Conservation (phyloP, 2,797 vertebrate species). For the Pangasius krempfi region DNA sequence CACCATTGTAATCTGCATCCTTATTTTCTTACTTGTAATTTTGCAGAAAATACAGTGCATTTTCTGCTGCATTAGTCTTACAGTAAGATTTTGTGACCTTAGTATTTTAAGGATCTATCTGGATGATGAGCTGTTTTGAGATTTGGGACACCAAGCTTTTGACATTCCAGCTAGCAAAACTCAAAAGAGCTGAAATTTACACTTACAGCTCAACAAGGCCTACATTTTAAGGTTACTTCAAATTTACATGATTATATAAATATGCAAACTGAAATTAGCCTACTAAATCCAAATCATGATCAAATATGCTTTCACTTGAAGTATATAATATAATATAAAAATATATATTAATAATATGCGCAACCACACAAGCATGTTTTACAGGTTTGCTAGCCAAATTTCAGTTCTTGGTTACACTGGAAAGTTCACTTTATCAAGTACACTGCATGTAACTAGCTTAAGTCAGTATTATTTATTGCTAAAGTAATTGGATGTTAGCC, state of each 20-base stretch:
- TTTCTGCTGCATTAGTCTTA: background rate
- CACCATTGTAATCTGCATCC: background rate
- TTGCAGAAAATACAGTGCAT: background rate
- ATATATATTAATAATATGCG: no score
- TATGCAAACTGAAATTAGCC: background rate
- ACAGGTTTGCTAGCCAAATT: background rate
- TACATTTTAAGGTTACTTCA: background rate
- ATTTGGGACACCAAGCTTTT: background rate
- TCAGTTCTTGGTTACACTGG: background rate
- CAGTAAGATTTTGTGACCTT: background rate
- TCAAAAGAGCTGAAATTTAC: background rate
- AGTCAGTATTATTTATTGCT: background rate
- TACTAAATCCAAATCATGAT: background rate
- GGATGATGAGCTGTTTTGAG: background rate
- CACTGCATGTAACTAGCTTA: background rate
- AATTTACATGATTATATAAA: background rate
- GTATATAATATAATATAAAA: no score
- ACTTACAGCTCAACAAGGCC: background rate
- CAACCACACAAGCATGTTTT: background rate
- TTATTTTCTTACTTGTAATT: background rate
- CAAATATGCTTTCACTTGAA: background rate
- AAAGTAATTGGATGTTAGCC: background rate
- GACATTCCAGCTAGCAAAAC: background rate
- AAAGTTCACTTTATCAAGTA: background rate
- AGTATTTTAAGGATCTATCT: background rate